Evolutionary conservation across 1,140 invertebrate species (phyloP).

Genomic region (Drosophila kurseongensis): DNA sequence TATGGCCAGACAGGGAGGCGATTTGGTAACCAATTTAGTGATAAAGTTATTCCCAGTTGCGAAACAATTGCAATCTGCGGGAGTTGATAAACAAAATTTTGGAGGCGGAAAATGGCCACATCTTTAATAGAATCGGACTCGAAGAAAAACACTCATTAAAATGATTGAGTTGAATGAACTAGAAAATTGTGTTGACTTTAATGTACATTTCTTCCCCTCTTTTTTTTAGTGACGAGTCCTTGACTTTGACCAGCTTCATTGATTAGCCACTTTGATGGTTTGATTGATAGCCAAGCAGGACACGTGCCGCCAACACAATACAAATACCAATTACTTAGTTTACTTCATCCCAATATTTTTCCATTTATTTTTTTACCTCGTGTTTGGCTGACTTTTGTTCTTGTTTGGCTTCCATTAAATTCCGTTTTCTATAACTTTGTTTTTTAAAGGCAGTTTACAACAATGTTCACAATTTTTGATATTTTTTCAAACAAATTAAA

Average conservation of each 20-base stretch:
- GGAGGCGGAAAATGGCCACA: background rate
- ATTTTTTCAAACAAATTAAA: background rate
- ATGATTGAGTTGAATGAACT: slow-evolving; percentile 26
- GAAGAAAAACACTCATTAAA: slow-evolving; percentile 1
- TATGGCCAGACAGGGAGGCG: slow-evolving; percentile 7
- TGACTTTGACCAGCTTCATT: slow-evolving; percentile 21
- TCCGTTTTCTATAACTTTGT: too few species aligned
- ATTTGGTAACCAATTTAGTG: slow-evolving; percentile 34
- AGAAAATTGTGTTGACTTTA: slow-evolving; percentile 8
- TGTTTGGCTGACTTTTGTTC: background rate
- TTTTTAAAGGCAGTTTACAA: background rate
- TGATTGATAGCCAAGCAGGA: slow-evolving; percentile 42
- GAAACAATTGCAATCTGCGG: slow-evolving; percentile 2
- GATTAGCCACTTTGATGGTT: slow-evolving; percentile 41
- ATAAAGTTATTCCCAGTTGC: slow-evolving; percentile 19
- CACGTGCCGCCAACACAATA: slow-evolving; percentile 20
- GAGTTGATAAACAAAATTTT: background rate
- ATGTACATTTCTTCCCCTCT: background rate
- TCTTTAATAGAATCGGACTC: background rate
- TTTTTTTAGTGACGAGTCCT: background rate
- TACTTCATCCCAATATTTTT: background rate
- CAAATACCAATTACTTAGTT: slow-evolving; percentile 27
- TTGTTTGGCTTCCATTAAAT: background rate
- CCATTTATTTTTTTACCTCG: background rate
- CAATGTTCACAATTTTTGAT: too few species aligned